Evolutionary conservation across 2,113 vertebrate species (phyloP), one percentile per base, ranked within the genome.

Genomic region (Semicossyphus pulcher): DNA sequence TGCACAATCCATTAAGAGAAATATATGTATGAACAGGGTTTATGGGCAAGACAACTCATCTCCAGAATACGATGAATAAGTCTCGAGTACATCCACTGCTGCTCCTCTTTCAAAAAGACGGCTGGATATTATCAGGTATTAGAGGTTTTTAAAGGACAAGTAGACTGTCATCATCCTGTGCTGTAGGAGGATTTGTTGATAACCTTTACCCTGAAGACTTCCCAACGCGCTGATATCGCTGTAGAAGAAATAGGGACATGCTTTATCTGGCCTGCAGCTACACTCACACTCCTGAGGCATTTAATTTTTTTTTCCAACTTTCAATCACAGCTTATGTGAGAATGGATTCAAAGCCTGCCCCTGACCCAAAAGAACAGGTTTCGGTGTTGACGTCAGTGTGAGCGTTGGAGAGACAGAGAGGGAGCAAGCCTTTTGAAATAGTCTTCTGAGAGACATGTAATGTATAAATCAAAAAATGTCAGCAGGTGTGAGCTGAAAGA

Each of bases 121-220:
- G 42, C 51, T 58, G 63, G 76, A 62, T 77, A 79, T 62, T 44
- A 81, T 74, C 51, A 10, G 45, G 62, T 76, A 63, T 84, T 71
- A 76, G 12, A 29, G 54, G 49, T 49, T 77, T 80, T 80, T 61
- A 71, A 84, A 87, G 66, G 48, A 84, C 72, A 69, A 53, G 45
- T n/a, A 66, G 69, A 44, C 70, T 70, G 59, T 78, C 56, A 66
- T 77, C 61, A 42, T 36, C 26, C 53, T 32, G 61, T 47, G 58
- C 72, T 57, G 53, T 10, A 15, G 58, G 62, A 67, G 76, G 66
- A 78, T 82, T 80, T 71, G 56, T 44, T 32, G 86, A 87, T 89
- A 88, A 89, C 81, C 87, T 88, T 81, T 86, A 72, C 18, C 75
- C 73, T 12, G 32, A 67, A 63, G 75, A 67, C 78, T 76, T 76